Evolutionary conservation across 2,797 vertebrate species (phyloP), one percentile per base, ranked within the genome.

Genomic region (Leptodactylus fallax): DNA sequence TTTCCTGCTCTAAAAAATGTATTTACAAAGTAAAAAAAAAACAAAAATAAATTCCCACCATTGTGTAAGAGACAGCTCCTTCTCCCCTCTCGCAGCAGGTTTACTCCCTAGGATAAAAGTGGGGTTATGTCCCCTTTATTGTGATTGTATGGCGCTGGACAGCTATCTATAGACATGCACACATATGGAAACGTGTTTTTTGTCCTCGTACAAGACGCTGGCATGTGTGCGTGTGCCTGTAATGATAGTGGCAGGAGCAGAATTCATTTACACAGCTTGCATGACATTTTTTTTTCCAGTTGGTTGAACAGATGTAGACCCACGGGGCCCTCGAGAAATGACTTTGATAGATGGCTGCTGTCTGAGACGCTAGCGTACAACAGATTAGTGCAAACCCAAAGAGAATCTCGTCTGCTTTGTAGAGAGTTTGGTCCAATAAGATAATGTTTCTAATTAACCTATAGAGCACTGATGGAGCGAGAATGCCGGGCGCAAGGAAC

Each of bases 361-460:
- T 94, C 94, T 95, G 91, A 94, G 90, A 93, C 94, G 91, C 88
- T 92, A 94, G 92, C 88, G 49, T 86, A 89, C 94, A 94, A 90
- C 93, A 95, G 96, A 98, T 97, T 96, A 97, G 94, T 95, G 91
- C 92, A 92, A 95, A 94, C 93, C 93, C 90, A 16, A 93, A 93
- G 93, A 95, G 93, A 95, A 94, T 94, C 93, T 95, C 79, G 19
- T 93, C 93, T 91, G 90, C 93, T 95, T 95, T 95, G 91, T 93
- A 93, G 90, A 95, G 92, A 92, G 90, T 93, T 93, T 89, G 93
- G 92, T 94, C 94, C 95, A 95, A 93, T 92, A 92, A 96, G 97
- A 97, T 97, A 96, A 94, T 95, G 97, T 97, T 98, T 97, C 94
- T 97, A 97, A 98, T 98, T 97, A 98, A 97, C 97, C 96, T 93